Base-by-base conservation (phyloP, 2,113 vertebrate genomes). In the Mobula birostris region DNA sequence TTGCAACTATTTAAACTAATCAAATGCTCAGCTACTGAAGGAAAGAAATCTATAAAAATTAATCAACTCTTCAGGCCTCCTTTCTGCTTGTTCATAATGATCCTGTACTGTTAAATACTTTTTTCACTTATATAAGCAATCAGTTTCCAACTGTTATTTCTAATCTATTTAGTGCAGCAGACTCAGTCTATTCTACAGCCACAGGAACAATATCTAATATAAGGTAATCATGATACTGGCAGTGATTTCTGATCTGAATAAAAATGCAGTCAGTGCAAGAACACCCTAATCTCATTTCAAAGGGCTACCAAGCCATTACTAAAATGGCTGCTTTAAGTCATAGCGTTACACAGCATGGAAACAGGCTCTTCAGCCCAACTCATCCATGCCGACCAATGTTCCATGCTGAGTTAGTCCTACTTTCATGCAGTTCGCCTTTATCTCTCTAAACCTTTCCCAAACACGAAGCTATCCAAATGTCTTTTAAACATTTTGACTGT, bases 261-360 rank as follows among this genome's bases (percentile, higher is more conserved):
- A 27, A 48, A 87, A 66, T 8, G 24, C 83, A 61, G 83, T 3
- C 56, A 61, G 12, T 87, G 56, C 24, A 61, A 61, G 58, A 61
- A 61, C 83, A 87, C 9, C 8, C 83, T 61, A 61, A 87, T 85
- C 9, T 87, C 83, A 87, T 87, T 87, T 87, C 83, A 87, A 61
- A 61, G 56, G 83, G 29, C 24, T 27, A 15, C 83, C 24, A 87
- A 61, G 83, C 48, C 58, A 24, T 27, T 85, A 85, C 29, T 85
- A 85, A 9, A 56, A 24, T 74, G 48, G 48, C 48, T 48, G 48
- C 48, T 48, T 48, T 48, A 48, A 48, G 48, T 48, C 48, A 48
- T 48, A 48, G 48, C 1, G 48, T 48, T 48, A 48, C 48, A 48
- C 48, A 48, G 48, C 48, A 48, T 4, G 48, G 48, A 48, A 48